Percentiles rank a stretch among this genome's conserved stretches.
Evolutionary conservation across 1,140 invertebrate species (phyloP).

Genomic region (Belonocnema kinseyi): DNA sequence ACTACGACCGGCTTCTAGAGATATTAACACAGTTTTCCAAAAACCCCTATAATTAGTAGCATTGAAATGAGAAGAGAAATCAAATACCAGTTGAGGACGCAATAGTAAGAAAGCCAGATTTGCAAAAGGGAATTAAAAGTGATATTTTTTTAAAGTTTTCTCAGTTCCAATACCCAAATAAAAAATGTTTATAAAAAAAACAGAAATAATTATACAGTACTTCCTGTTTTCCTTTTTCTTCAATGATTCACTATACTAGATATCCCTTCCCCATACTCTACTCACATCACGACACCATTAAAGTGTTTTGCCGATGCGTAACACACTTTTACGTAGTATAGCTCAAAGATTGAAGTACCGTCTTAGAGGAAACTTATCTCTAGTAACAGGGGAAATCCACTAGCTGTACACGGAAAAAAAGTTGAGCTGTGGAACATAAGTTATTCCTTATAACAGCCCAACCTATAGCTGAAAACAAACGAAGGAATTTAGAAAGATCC

Average conservation of each 20-base stretch:
- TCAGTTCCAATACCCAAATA: not conserved
- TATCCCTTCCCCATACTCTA: not conserved
- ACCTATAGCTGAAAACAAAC: too few species aligned
- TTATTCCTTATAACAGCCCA: too few species aligned
- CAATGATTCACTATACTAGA: not conserved
- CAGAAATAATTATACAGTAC: not conserved
- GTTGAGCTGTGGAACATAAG: too few species aligned
- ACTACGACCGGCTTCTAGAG: not conserved
- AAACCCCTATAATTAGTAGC: not conserved
- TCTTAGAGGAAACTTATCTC: not conserved
- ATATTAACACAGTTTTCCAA: conserved; percentile 8
- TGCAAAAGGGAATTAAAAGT: not conserved
- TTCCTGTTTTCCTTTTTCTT: not conserved
- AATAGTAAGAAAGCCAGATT: too few species aligned
- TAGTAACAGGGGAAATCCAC: not conserved
- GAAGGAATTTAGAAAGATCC: too few species aligned
- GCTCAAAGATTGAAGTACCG: not conserved
- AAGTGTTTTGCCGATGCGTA: conserved; percentile 6
- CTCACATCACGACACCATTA: conserved; percentile 12
- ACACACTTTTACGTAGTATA: conserved; percentile 7
- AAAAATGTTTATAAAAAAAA: too few species aligned
- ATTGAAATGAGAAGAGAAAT: not conserved
- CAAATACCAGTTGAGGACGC: not conserved
- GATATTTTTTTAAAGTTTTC: too few species aligned
- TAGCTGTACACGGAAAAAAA: not conserved